These are phyloP conservation scores for Seladonia tumulorum DNA, from an alignment of 2,888 invertebrate species.

Conservation along the genomic window DNA sequence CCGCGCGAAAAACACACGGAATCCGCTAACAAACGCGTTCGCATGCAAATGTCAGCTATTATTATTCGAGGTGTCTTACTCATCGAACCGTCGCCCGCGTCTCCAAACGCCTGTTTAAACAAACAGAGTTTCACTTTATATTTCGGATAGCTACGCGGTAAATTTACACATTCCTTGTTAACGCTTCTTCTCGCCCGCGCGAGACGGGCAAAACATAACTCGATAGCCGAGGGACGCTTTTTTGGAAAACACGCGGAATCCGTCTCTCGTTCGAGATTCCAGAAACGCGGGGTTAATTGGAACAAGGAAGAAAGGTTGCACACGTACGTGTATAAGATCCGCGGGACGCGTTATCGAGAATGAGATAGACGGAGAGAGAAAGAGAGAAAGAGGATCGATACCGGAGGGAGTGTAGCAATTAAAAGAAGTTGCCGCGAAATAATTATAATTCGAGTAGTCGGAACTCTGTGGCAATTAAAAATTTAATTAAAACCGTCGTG, in stretches of 20 bases:
- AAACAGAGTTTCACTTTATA: not conserved
- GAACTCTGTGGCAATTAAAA: constrained; percentile 46
- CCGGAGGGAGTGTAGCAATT: constrained; percentile 9
- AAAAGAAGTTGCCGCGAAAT: constrained; percentile 19
- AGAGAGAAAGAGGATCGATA: not conserved
- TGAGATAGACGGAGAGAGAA: not conserved
- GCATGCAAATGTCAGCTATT: not conserved
- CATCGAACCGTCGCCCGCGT: not conserved
- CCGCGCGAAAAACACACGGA: not conserved
- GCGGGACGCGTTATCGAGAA: not conserved
- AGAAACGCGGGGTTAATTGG: not conserved
- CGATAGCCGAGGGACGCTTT: not conserved
- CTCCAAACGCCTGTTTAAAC: not conserved
- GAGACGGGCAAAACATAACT: not conserved
- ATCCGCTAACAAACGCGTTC: not conserved
- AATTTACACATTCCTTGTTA: constrained; percentile 4
- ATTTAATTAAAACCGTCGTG: constrained; percentile 51
- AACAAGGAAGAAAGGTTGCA: not conserved
- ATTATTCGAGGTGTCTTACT: not conserved
- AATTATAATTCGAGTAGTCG: constrained; percentile 17
- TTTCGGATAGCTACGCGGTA: not conserved
- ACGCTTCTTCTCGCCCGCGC: not conserved
- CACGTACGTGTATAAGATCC: not conserved
- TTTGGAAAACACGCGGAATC: too few relatives aligned
- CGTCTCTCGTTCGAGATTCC: not conserved